Base-by-base conservation (phyloP, 2,888 invertebrate genomes). In the Nomada lathburiana region DNA sequence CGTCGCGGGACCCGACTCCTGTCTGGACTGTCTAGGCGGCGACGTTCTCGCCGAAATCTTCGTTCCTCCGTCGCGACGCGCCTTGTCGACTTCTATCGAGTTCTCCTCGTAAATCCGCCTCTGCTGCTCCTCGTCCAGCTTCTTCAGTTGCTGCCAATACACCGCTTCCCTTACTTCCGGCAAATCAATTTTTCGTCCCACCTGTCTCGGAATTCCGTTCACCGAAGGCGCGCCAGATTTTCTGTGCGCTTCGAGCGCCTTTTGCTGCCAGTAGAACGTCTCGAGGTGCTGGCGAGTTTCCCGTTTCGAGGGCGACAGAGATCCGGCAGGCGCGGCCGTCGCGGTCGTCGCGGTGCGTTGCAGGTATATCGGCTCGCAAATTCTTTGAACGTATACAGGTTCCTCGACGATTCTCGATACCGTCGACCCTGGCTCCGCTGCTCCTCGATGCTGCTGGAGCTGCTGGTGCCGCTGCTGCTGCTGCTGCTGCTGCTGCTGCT, bases 91-190 rank as follows among this genome's bases (percentile, higher is more conserved):
- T 36, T 88, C 89, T 16, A 88, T 85, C 52, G 68, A 65, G 78
- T 92, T 91, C 26, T 91, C 90, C 70, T 93, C 90, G 80, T 91
- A 93, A 36, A 93, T 92, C 36, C 88, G 84, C 11, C 90, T 83
- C 73, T 93, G 93, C 60, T 93, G 93, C 88, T 96, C 96, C 93
- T 96, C 96, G 91, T 95, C 95, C 64, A 95, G 94, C 89, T 96
- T 96, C 90, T 96, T 96, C 73, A 96, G 92, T 90, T 96, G 96
- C 86, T 96, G 96, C 96, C 96, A 96, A 85, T 96, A 96, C 88
- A 96, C 96, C 0, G 96, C 96, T 91, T 96, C 96, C 10, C 92
- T 88, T 23, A 92, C 89, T 69, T 92, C 90, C 2, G 93, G 92
- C 5, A 88, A 75, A 20, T 90, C 90, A 44, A 89, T 89, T 50